Evolutionary conservation across 2,113 vertebrate genomes (phyloP).

Genomic region (Mormoops blainvillei): DNA sequence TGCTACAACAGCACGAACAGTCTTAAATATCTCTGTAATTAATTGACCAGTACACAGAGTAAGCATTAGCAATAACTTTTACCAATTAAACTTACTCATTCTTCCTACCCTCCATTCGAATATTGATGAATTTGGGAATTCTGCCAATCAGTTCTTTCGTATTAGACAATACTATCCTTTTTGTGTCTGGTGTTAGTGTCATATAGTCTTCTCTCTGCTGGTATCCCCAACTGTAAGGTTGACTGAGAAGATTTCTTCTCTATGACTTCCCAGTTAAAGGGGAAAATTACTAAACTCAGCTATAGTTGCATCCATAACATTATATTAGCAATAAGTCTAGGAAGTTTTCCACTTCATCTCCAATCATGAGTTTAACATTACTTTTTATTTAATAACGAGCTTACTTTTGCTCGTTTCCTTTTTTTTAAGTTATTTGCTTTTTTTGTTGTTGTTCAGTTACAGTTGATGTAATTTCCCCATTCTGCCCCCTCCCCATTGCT

Average conservation of each 20-base stretch:
- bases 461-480: no score
- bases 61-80: conserved; percentile 26
- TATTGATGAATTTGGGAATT: conserved; percentile 2
- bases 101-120: background rate
- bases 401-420: background rate
- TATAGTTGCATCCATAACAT: background rate
- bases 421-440: background rate
- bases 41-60: background rate
- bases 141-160: background rate
- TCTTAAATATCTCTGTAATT: background rate
- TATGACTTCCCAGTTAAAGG: conserved; percentile 3
- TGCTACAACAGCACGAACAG: background rate
- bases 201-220: background rate
- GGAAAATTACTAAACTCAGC: background rate
- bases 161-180: background rate
- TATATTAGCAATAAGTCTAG: background rate
- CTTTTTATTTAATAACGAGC: background rate
- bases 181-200: background rate
- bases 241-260: background rate
- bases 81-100: background rate
- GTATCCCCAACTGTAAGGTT: background rate
- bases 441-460: no score
- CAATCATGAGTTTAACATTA: background rate
- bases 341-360: background rate
- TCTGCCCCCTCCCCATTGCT: no score